A percentile compares a stretch with the other conserved stretches of the same genome.
phyloP scores from a whole-genome alignment of 1,140 invertebrate species.

The Penaeus vannamei region DNA sequence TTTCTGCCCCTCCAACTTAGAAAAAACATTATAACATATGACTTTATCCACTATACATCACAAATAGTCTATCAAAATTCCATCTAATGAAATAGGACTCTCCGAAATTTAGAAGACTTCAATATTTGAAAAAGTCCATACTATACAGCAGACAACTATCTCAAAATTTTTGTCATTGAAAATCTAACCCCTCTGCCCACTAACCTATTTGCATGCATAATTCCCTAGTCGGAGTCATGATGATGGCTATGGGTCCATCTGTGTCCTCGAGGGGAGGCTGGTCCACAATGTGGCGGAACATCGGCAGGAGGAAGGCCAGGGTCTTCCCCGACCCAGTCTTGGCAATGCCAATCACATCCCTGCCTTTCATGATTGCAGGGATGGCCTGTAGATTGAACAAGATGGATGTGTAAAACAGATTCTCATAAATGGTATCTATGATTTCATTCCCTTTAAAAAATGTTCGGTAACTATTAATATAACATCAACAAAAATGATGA shows the following conservation, averaged over 20 bases:
- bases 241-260: constrained; percentile 96
- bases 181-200: neutral
- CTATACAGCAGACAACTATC: no score
- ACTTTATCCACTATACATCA: no score
- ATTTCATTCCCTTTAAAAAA: neutral
- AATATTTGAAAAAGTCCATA: no score
- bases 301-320: constrained; percentile 96
- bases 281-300: constrained; percentile 98
- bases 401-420: neutral
- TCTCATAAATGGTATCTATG: neutral
- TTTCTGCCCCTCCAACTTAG: neutral
- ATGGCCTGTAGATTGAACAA: constrained; percentile 83
- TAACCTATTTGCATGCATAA: constrained; percentile 96
- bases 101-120: no score
- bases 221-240: constrained; percentile 98
- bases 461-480: no score
- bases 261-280: constrained; percentile 93
- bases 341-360: constrained; percentile 98
- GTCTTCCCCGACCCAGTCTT: constrained; percentile 99
- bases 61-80: no score
- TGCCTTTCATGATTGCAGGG: constrained; percentile 95
- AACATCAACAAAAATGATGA: neutral
- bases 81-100: no score
- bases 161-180: no score
- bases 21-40: neutral